These are phyloP conservation scores for Eulacestoma nigropectus DNA, from an alignment of 2,113 vertebrate species.

Conservation along the genomic window DNA sequence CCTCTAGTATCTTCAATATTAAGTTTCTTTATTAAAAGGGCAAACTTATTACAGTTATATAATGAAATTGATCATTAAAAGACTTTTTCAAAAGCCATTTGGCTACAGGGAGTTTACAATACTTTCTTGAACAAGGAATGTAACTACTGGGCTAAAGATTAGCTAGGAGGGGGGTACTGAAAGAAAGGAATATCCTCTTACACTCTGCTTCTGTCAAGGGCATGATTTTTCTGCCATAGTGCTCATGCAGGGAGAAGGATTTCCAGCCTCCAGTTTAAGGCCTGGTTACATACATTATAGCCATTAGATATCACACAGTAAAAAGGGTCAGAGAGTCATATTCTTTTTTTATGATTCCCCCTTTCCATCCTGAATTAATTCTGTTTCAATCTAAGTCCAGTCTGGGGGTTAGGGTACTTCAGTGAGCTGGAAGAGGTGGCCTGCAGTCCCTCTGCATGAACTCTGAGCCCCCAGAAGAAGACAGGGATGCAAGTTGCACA, in stretches of 20 bases:
- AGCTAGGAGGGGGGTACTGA: background rate
- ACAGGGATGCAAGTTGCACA: background rate
- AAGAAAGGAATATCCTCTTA: background rate
- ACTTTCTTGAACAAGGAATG: background rate
- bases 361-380: background rate
- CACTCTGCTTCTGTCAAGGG: background rate
- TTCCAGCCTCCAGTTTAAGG: background rate
- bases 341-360: background rate
- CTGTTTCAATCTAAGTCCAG: background rate
- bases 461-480: background rate
- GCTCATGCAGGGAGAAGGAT: background rate
- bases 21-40: background rate
- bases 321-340: background rate
- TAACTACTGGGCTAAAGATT: background rate
- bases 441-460: background rate
- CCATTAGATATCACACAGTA: background rate
- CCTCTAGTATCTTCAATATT: background rate
- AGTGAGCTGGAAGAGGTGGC: background rate
- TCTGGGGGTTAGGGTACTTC: background rate
- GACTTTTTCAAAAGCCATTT: background rate
- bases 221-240: background rate
- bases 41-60: background rate
- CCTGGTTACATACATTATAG: background rate
- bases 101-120: background rate
- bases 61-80: background rate